Evolutionary conservation across 2,888 invertebrate genomes (phyloP), one percentile per base, ranked within the genome.

Genomic region (Eupithecia pulchellata): DNA sequence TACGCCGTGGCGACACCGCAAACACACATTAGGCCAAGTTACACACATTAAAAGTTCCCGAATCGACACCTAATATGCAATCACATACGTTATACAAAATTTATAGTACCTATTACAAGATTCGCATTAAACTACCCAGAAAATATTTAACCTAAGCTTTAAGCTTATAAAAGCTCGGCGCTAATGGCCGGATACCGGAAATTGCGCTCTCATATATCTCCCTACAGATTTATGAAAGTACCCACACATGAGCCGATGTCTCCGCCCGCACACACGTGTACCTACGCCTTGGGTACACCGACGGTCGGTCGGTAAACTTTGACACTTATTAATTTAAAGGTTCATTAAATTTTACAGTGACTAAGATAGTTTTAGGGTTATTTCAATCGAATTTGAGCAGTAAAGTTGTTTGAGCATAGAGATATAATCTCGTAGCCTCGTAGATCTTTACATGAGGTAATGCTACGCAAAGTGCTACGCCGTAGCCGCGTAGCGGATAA

Each of bases 161-260:
- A 93, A 95, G 95, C 95, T 95, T 95, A 95, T 96, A 94, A 95
- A 94, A 94, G 94, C 94, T 94, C 93, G 92, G 94, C 94, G 94
- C 94, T 97, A 97, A 97, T 97, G 97, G 97, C 96, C 97, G 97
- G 96, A 96, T 97, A 97, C 97, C 96, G 97, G 97, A 97, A 97
- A 97, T 97, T 97, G 97, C 97, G 97, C 96, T 96, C 97, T 96
- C 97, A 97, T 97, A 97, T 97, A 97, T 97, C 97, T 97, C 96
- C 95, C 95, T 95, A 96, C 97, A 97, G 97, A 97, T 97, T 97
- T 97, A 97, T 97, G 97, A 97, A 97, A 97, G 96, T 96, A 96
- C 97, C 89, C 93, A 94, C 92, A 94, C 94, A 94, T 95, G 95
- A 93, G 86, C 77, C 86, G 84, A 84, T 90, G 91, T 91, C 95